Conservation (phyloP, 2,113 vertebrate species). For the Phalacrocorax brasilianus region DNA sequence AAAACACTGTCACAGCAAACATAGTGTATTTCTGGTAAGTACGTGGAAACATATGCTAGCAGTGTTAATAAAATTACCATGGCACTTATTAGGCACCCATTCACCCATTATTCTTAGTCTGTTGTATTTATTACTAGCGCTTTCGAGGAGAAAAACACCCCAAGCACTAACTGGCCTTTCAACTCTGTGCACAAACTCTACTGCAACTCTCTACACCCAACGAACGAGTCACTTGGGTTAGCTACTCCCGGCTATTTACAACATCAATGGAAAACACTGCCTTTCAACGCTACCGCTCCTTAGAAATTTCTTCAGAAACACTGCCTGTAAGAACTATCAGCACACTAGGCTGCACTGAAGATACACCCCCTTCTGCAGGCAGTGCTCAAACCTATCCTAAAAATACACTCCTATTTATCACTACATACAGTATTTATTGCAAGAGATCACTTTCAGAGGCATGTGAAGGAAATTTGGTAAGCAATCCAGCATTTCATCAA, state of each 20-base stretch:
- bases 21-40: neutral
- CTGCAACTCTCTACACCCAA: neutral
- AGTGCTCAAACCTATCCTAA: neutral
- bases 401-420: neutral
- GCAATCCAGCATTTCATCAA: neutral
- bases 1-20: neutral
- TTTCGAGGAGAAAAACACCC: neutral
- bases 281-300: neutral
- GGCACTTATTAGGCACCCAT: neutral
- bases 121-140: neutral
- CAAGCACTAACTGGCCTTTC: neutral
- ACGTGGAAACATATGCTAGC: neutral
- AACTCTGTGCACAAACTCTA: neutral
- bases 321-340: neutral
- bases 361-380: accelerated
- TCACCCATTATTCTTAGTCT: neutral
- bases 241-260: neutral
- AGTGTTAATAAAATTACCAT: neutral
- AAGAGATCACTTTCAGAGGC: neutral
- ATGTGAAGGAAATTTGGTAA: neutral
- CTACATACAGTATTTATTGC: neutral
- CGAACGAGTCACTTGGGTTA: neutral
- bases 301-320: neutral
- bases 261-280: accelerated
- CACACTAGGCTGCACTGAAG: neutral